Percentiles rank a stretch among this genome's conserved stretches.
phyloP scores from a whole-genome alignment of 2,888 invertebrate genomes.

The Selenia dentaria region DNA sequence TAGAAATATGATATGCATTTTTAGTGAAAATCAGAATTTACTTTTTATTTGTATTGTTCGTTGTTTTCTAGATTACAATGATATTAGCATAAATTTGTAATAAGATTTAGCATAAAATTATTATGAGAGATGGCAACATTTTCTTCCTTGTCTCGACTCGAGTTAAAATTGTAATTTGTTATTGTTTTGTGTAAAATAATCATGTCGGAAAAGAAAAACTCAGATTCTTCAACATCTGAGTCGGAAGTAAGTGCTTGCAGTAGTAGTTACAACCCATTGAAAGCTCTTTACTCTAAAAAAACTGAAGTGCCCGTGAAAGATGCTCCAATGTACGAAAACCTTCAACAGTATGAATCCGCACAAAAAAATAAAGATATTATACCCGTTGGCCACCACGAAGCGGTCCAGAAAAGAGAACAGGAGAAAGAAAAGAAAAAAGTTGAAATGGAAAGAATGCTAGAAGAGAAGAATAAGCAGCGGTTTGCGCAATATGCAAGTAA shows the following conservation, averaged over 20 bases:
- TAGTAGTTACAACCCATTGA: conserved; percentile 87
- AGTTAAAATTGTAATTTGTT: too few relatives aligned
- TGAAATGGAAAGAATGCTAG: conserved; percentile 50
- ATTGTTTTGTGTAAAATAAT: conserved; percentile 7
- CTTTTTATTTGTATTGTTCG: too few relatives aligned
- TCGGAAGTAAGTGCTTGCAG: conserved; percentile 70
- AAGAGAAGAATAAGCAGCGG: conserved; percentile 68
- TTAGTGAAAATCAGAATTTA: too few relatives aligned
- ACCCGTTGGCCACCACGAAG: conserved; percentile 55
- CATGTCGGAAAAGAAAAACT: conserved; percentile 58
- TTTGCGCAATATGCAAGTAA: conserved; percentile 70
- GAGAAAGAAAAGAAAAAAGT: conserved; percentile 53
- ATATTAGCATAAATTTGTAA: too few relatives aligned
- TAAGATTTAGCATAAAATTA: too few relatives aligned
- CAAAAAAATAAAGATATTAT: conserved; percentile 45
- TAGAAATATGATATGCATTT: too few relatives aligned
- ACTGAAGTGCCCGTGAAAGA: conserved; percentile 79
- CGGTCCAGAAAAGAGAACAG: conserved; percentile 59
- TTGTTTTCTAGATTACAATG: too few relatives aligned
- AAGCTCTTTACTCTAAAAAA: conserved; percentile 86
- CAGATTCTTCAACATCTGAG: conserved; percentile 70
- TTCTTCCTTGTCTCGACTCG: too few relatives aligned
- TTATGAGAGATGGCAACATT: too few relatives aligned
- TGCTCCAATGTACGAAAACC: conserved; percentile 88
- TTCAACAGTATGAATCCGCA: conserved; percentile 83